A percentile compares a stretch with the other conserved stretches of the same genome.
These are phyloP conservation scores for Baronia brevicornis DNA, from an alignment of 2,888 invertebrate species.

Conservation along the genomic window DNA sequence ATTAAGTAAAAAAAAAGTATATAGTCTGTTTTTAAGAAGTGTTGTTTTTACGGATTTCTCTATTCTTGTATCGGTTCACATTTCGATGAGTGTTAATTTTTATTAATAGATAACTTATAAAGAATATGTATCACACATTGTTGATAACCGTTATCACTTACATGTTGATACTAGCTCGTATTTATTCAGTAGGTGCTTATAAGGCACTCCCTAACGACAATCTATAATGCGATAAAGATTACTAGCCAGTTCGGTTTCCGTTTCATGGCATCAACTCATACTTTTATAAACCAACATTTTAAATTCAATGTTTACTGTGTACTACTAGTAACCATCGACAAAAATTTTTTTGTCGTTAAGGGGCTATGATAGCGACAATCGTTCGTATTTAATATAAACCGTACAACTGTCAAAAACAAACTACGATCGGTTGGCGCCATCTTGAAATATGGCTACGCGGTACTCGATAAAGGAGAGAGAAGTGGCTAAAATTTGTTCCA, in stretches of 20 bases:
- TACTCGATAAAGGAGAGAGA: conserved; percentile 8
- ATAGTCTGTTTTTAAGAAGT: too few relatives aligned
- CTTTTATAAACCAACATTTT: conserved; percentile 4
- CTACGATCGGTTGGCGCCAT: conserved; percentile 11
- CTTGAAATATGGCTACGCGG: conserved; percentile 20
- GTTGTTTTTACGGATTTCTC: too few relatives aligned
- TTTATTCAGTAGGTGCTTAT: conserved; percentile 7
- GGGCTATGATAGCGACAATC: conserved; percentile 1
- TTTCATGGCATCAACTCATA: conserved; percentile 5
- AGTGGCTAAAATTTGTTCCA: conserved; percentile 4
- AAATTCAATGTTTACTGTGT: conserved; percentile 3
- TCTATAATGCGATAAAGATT: conserved; percentile 9
- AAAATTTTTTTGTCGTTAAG: too few relatives aligned
- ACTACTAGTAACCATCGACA: too few relatives aligned
- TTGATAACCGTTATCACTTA: conserved; percentile 6
- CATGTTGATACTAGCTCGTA: conserved; percentile 9
- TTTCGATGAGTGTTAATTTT: too few relatives aligned
- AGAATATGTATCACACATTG: conserved; percentile 5
- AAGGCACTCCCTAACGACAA: conserved; percentile 11
- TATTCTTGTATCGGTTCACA: too few relatives aligned
- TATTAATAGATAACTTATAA: not conserved
- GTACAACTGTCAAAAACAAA: conserved; percentile 20
- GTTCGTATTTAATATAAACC: not conserved
- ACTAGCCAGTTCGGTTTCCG: conserved; percentile 5
- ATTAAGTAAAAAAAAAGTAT: too few relatives aligned